Evolutionary conservation across 2,888 invertebrate species (phyloP).

Genomic region (Sepioteuthis lessoniana): DNA sequence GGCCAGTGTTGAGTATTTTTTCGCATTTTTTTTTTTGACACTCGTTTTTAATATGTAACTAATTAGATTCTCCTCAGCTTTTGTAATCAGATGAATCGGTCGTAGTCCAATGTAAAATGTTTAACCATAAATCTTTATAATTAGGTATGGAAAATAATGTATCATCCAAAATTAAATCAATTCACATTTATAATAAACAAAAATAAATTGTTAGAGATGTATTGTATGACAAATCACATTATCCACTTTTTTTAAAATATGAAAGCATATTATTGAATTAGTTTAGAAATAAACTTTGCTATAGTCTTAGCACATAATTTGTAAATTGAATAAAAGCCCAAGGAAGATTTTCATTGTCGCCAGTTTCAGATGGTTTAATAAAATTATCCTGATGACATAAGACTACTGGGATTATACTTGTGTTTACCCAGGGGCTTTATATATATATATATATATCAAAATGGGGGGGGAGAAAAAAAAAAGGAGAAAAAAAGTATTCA

Average conservation of each 20-base stretch:
- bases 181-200: not conserved
- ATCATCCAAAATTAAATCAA: not conserved
- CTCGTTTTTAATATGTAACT: too few species aligned
- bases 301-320: not conserved
- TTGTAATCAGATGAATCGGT: not conserved
- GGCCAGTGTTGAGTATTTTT: too few species aligned
- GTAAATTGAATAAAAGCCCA: not conserved
- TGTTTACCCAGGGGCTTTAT: not conserved
- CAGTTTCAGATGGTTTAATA: not conserved
- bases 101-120: not conserved
- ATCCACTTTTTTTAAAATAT: not conserved
- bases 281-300: not conserved
- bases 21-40: too few species aligned
- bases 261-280: not conserved
- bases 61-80: not conserved
- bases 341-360: not conserved
- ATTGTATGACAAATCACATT: constrained; percentile 3
- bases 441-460: not conserved
- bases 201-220: not conserved
- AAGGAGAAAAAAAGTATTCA: not conserved
- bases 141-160: not conserved
- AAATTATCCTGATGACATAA: not conserved
- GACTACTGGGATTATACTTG: not conserved
- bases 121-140: not conserved
- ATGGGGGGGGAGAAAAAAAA: not conserved